Base-by-base conservation (phyloP, 2,113 vertebrate species). In the Perognathus longimembris region DNA sequence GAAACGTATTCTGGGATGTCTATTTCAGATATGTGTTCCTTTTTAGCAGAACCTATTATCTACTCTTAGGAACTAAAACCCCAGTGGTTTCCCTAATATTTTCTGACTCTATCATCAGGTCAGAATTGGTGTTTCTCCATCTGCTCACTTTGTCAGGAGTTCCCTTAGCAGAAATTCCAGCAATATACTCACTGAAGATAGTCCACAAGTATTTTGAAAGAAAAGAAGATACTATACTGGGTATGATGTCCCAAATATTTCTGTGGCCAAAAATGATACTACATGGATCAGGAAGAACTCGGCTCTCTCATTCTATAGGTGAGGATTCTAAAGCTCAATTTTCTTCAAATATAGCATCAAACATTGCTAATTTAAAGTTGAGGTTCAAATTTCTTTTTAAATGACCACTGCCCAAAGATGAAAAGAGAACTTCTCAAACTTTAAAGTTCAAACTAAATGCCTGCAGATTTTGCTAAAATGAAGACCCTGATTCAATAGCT, bases 1-100 rank as follows among this genome's bases (percentile, higher is more conserved):
- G 86, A 95, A 92, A 93, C 24, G 96, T 97, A 89, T 79, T 94
- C 70, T 83, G 63, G 71, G 71, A 95, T 94, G 40, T 85, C 85
- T 95, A 88, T 92, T 95, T 94, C 71, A 84, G 92, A 88, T 61
- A 78, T 59, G 42, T 82, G 70, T 88, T 91, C 78, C 70, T 95
- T 93, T 92, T 88, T 87, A 87, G 77, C 76, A 94, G 90, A 61
- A 45, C 50, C 73, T 71, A 75, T 71, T 93, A 77, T 69, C 73
- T 91, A 81, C 61, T 64, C 77, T 88, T 74, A 80, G 69, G 76
- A 77, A 82, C 42, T 45, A 45, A 45, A 45, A 89, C 24, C 30
- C 21, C 57, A 80, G 3, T 40, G 36, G 75, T 85, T 94, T 87
- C 84, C 67, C 80, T 92, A 78, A 66, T 69, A 32, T 84, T 57